Base-by-base conservation (phyloP, 2,113 vertebrate genomes). In the Datnioides undecimradiatus region DNA sequence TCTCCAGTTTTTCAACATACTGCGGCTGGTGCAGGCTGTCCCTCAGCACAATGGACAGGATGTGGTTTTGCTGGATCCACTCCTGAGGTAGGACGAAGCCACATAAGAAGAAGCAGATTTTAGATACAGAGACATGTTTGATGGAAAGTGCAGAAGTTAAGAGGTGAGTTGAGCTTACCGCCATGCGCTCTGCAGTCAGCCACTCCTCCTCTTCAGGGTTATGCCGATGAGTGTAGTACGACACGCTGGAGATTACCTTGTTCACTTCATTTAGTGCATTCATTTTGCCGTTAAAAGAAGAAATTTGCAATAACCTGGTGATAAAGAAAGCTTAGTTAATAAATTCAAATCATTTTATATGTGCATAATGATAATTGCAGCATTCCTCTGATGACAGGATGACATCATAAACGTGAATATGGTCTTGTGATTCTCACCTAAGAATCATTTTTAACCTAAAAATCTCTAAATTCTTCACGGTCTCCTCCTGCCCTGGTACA, bases 401-500 rank as follows among this genome's bases (percentile, higher is more conserved):
- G 2, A 34, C 13, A 62, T 36, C 40, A 33, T 12, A 8, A 62
- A 10, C n/a, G n/a, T n/a, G n/a, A 6, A 76, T 21, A 34, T 51
- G 6, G 14, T 33, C 6, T 43, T 45, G 34, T 21, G 8, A 38
- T 76, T 55, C 97, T 97, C 93, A 98, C 98, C 98, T 99, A 97
- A 99, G 98, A 95, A 99, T 99, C 98, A 99, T 99, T 98, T 99
- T 99, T 96, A 99, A 97, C 85, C 98, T 98, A 98, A 99, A 99
- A 96, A 99, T 99, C 95, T 99, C 98, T 97, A 99, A 97, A 90
- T 99, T 99, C 95, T 99, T 99, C 93, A 99, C 98, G 13, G 97
- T 99, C 95, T 99, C 98, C 94, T 99, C 98, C 94, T 99, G 98
- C 82, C 98, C 98, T 77, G 98, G 97, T 90, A 99, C 97, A 85